Base-by-base conservation (phyloP, 1,140 invertebrate species). In the Homalodisca vitripennis region DNA sequence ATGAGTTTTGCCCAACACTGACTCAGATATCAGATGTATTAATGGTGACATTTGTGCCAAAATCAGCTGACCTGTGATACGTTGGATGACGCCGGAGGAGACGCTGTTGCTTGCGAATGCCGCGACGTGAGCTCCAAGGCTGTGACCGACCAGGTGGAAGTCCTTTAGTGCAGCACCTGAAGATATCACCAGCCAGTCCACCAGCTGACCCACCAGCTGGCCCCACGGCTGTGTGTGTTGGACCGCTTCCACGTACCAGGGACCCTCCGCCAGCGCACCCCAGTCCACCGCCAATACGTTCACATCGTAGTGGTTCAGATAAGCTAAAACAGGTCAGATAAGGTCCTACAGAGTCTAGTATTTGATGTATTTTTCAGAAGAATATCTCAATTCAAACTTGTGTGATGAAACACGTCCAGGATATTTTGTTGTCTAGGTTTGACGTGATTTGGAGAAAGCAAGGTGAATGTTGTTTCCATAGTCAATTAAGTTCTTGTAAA, bases 61-160 rank as follows among this genome's bases (percentile, higher is more conserved):
- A 6, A 31, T 20, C 12, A n/a, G n/a, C n/a, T n/a, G 13, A 69
- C 74, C 74, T 13, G 88, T 84, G 22, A 91, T 88, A 24, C 88
- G 81, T 3, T 83, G 85, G 2, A 89, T 77, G 41, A 30, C 6
- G 26, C 77, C 71, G 1, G 84, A 83, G 0, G 82, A 83, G 66
- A 82, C 74, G 22, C 70, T 73, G 73, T 86, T 86, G 0, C 92
- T 92, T 0, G 88, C 84, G 67, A 89, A 89, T 0, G 92, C 91
- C 0, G 89, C 86, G 20, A 93, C 87, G 74, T 95, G 93, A 0
- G 91, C 88, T n/a, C n/a, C n/a, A n/a, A n/a, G n/a, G n/a, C n/a
- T n/a, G n/a, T n/a, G n/a, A n/a, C n/a, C n/a, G n/a, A 0, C 93
- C 13, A 95, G 76, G 75, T 95, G 90, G 68, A 92, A 83, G 48